These are phyloP conservation scores for Pteruthius melanotis DNA, from an alignment of 2,113 vertebrate species.

Conservation along the genomic window DNA sequence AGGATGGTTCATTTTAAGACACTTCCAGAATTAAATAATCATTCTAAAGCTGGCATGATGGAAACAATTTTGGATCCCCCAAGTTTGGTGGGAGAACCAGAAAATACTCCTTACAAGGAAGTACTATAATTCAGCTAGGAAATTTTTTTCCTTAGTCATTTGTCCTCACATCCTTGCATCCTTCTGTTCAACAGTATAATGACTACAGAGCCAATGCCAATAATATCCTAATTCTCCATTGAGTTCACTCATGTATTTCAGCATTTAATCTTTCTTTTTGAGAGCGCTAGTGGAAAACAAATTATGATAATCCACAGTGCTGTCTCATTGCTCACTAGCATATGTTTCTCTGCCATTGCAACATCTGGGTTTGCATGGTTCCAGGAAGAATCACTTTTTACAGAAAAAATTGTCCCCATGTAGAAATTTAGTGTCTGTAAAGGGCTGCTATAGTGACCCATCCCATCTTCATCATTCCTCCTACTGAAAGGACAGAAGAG, in stretches of 20 bases:
- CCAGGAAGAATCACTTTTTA: background rate
- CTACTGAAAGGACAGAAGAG: background rate
- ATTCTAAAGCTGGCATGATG: background rate
- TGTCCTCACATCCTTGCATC: background rate
- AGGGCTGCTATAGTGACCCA: background rate
- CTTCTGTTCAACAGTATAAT: background rate
- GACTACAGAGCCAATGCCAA: background rate
- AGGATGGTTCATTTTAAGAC: background rate
- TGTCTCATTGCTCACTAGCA: background rate
- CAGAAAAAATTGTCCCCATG: background rate
- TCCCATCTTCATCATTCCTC: background rate
- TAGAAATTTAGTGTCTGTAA: background rate
- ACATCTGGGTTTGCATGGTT: background rate
- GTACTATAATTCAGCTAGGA: background rate
- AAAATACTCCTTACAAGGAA: background rate
- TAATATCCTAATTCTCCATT: background rate
- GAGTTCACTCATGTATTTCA: background rate
- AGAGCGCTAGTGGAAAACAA: background rate
- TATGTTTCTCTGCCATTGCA: background rate
- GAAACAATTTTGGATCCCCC: background rate
- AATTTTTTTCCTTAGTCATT: background rate
- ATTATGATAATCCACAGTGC: background rate
- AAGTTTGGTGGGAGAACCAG: background rate
- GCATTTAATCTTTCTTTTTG: background rate
- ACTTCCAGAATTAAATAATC: background rate